Conservation (phyloP, 1,140 invertebrate genomes). For the Drosophila nasuta region DNA sequence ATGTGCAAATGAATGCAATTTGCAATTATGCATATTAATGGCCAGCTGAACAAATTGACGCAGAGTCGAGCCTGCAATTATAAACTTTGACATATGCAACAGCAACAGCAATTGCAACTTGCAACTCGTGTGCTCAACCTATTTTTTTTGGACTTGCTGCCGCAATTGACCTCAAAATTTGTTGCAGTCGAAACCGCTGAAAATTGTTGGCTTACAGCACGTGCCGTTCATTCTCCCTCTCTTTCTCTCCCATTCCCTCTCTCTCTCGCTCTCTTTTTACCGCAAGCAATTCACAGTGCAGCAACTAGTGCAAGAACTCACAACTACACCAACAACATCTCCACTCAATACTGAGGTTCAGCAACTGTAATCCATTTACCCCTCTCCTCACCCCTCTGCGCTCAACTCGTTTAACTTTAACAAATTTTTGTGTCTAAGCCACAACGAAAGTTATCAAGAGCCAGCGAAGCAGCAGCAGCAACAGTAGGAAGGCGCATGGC, state of each 20-base stretch:
- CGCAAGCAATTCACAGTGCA: conserved; percentile 13
- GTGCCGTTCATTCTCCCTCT: background rate
- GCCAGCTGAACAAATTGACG: conserved; percentile 8
- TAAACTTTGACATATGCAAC: conserved; percentile 3
- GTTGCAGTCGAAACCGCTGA: conserved; percentile 14
- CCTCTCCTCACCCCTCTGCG: conserved; percentile 26
- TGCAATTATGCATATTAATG: background rate
- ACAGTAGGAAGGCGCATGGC: background rate
- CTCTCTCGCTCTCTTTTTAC: background rate
- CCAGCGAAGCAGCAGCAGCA: conserved; percentile 7
- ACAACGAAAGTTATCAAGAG: conserved; percentile 52
- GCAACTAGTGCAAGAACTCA: conserved; percentile 6
- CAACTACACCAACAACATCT: background rate
- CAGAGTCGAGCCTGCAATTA: background rate
- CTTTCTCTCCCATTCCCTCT: background rate
- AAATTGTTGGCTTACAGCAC: conserved; percentile 15
- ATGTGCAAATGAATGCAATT: background rate
- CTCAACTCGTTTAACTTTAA: conserved; percentile 64
- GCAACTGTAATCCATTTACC: conserved; percentile 14
- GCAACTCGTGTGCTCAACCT: background rate
- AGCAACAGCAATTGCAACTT: background rate
- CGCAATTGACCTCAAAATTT: conserved; percentile 19
- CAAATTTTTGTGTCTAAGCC: conserved; percentile 65
- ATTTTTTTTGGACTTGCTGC: background rate
- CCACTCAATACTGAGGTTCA: conserved; percentile 13